Conservation (phyloP, 2,113 vertebrate species). For the Recurvirostra avosetta region DNA sequence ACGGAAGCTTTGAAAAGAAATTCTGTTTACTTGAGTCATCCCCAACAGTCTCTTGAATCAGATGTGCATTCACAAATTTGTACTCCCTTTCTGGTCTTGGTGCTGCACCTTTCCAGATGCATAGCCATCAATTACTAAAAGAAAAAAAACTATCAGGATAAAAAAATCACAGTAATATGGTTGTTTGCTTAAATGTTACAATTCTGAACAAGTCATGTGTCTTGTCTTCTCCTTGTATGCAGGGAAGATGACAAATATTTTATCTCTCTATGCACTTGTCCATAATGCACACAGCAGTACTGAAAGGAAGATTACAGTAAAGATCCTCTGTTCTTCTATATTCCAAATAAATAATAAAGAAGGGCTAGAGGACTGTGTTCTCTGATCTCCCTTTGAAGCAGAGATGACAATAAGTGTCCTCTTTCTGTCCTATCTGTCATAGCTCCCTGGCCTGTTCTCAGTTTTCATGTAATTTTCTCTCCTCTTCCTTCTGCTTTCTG, state of each 20-base stretch:
- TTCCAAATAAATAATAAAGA: neutral
- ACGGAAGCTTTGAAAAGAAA: neutral
- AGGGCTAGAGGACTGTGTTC: neutral
- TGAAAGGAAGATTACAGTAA: neutral
- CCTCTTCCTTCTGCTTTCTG: neutral
- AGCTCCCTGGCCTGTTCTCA: neutral
- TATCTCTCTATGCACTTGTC: neutral
- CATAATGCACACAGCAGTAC: neutral
- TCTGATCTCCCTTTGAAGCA: neutral
- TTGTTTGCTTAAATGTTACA: neutral
- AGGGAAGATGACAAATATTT: neutral
- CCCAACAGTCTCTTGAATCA: neutral
- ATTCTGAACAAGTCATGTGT: neutral
- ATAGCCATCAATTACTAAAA: fast-evolving
- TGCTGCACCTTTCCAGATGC: neutral
- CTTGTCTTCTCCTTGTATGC: neutral
- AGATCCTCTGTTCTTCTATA: neutral
- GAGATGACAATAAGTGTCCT: neutral
- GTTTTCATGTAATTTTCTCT: neutral
- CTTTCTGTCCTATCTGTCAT: neutral
- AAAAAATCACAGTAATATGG: neutral
- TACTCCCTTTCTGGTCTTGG: neutral
- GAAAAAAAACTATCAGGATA: neutral
- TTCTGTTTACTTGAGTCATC: neutral
- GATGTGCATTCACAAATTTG: neutral